Base-by-base conservation (phyloP, 1,140 invertebrate genomes). In the Drosophila varians region DNA sequence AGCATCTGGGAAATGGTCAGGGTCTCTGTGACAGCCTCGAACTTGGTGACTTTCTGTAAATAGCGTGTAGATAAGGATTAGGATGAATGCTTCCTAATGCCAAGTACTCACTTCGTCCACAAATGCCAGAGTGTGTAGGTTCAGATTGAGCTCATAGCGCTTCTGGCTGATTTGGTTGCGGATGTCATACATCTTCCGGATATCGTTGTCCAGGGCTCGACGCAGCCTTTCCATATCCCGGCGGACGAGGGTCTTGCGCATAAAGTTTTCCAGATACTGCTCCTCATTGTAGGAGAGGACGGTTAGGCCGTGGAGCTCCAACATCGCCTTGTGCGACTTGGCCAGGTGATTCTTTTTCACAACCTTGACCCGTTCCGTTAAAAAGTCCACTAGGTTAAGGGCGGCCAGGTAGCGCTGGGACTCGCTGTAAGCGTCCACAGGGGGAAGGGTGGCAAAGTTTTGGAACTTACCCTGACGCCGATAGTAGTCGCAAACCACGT, bases 81-180 rank as follows among this genome's bases (percentile, higher is more conserved):
- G 3, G 4, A 14, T 11, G 11, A n/a, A 31, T 31, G 28, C 28
- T n/a, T 11, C 9, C 21, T 3, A 18, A 34, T 11, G 11, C 8
- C 1, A 4, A 16, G 3, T 0, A 25, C 26, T 3, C 9, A 66
- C 64, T 26, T 68, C 46, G 26, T 66, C 61, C n/a, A 66, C 38
- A 34, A 68, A 66, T 6, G 64, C 64, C 26, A 68, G 40, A 3
- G 21, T 43, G 47, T 66, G 64, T 1, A 68, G 47, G 11, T 66
- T 66, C 0, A 68, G 28, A 19, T 68, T 68, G n/a, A 68, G 64
- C 16, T 68, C 61, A 26, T 53, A 53, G 60, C 64, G 64, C 61
- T 45, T 68, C 38, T 36, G 46, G 28, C 64, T 68, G 38, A 68
- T 11, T 16, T 68, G 61, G 38, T 68, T 68, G 21, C 64, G 64